A percentile compares a stretch with the other conserved stretches of the same genome.
phyloP scores from a whole-genome alignment of 2,797 vertebrate genomes.

The Macrochelys suwanniensis region DNA sequence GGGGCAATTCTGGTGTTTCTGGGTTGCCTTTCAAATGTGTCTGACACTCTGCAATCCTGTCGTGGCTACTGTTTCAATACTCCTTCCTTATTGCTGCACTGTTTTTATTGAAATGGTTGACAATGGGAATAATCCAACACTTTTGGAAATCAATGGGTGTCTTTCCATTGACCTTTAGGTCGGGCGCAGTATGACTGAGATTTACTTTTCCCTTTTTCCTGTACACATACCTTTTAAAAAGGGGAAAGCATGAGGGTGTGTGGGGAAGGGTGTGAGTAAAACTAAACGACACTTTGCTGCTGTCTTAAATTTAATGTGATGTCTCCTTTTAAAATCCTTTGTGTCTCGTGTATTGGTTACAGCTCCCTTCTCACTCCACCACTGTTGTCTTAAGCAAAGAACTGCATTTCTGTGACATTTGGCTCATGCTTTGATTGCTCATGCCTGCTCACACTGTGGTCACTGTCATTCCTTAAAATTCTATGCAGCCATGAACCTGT shows the following conservation, averaged over 20 bases:
- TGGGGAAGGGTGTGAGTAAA: not conserved
- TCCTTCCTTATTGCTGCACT: not conserved
- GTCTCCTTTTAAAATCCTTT: not conserved
- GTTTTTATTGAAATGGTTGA: not conserved
- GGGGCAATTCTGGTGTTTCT: not conserved
- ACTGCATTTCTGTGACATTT: not conserved
- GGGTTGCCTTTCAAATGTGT: not conserved
- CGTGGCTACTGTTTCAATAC: not conserved
- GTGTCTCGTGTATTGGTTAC: not conserved
- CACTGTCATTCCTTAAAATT: not conserved
- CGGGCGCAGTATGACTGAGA: not conserved
- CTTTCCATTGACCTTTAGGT: not conserved
- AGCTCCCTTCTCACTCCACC: not conserved
- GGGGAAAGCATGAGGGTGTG: not conserved
- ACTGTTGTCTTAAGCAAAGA: not conserved
- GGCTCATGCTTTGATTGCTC: not conserved
- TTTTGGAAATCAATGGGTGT: not conserved
- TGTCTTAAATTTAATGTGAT: not conserved
- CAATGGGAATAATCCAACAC: not conserved
- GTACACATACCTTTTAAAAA: not conserved
- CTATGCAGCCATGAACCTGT: not conserved
- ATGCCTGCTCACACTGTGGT: not conserved
- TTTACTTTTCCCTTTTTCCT: not conserved
- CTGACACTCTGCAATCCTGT: not conserved
- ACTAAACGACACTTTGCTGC: not conserved